Conservation (phyloP, 2,797 vertebrate genomes). For the Nyctibius grandis region DNA sequence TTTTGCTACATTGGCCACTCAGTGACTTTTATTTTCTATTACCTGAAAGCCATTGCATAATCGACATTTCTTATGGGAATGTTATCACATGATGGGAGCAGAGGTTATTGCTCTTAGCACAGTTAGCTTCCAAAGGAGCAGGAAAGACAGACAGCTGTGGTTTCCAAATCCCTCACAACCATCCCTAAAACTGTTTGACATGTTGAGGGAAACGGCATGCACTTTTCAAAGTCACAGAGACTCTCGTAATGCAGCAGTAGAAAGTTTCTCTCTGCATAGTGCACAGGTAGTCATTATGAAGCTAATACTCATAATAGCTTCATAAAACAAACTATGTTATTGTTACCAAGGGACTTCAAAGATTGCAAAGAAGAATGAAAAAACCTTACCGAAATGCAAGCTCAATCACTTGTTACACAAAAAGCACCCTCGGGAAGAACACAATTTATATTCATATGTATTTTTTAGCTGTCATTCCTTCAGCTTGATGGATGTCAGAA, state of each 20-base stretch:
- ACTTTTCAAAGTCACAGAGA: background rate
- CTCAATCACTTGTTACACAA: constrained; percentile 30
- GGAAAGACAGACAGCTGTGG: background rate
- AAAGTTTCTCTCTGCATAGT: background rate
- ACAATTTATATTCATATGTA: constrained; percentile 34
- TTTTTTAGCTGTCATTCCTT: constrained; percentile 57
- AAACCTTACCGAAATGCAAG: background rate
- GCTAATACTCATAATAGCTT: background rate
- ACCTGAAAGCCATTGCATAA: background rate
- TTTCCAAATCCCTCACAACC: background rate
- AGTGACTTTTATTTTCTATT: background rate
- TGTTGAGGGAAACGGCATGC: background rate
- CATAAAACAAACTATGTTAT: background rate
- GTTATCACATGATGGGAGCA: background rate
- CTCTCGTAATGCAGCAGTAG: background rate
- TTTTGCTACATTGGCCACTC: background rate
- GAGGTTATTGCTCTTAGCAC: background rate
- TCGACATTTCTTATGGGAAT: background rate
- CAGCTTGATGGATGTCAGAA: constrained; percentile 42
- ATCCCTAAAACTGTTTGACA: background rate
- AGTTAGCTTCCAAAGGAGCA: background rate
- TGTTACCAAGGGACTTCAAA: constrained; percentile 1
- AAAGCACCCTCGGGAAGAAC: constrained; percentile 10
- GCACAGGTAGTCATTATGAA: background rate
- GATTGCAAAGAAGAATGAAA: background rate